Base-by-base conservation (phyloP, 2,888 invertebrate genomes). In the Caenorhabditis sinica region DNA sequence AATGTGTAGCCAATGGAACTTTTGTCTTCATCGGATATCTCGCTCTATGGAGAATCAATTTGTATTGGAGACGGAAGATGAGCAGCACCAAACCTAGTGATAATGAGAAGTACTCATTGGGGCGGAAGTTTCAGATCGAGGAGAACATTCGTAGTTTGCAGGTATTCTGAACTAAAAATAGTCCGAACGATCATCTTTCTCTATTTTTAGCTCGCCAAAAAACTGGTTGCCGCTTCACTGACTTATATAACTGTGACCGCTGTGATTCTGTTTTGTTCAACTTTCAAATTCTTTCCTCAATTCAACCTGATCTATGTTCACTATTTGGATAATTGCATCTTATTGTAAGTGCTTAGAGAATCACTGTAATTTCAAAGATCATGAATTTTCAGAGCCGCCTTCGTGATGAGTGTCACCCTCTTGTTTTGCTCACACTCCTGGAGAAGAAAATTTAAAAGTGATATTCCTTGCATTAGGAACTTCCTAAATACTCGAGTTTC, bases 351-450 rank as follows among this genome's bases (percentile, higher is more conserved):
- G 4, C 17, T 45, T 30, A 1, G 0, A 17, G 17, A 40, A 23
- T n/a, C n/a, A 0, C 8, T 4, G 33, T 60, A 36, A 1, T 40
- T 45, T 1, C 45, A 17, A n/a, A 60, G 25, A 58, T 17, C 3
- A 4, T 4, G 20, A n/a, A 33, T 15, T 75, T 75, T 66, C 68
- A 76, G 76, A 58, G 68, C 76, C 3, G 76, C 76, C 5, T 58
- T 65, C 11, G 68, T 68, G 15, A 66, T 76, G 58, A 49, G 68
- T 25, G 17, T 49, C 17, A 60, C 76, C 33, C 49, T 76, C 6
- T 36, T 76, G 0, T 68, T 43, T 45, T 75, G 75, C 56, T 75
- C 75, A 6, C 43, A 23, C 0, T 49, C 65, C 8, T 75, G 75
- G 75, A 40, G 56, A 20, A 20, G 40, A 15, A 49, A 65, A 4